Evolutionary conservation across 2,113 vertebrate species (phyloP), one percentile per base, ranked within the genome.

Genomic region (Callaeas wilsoni): DNA sequence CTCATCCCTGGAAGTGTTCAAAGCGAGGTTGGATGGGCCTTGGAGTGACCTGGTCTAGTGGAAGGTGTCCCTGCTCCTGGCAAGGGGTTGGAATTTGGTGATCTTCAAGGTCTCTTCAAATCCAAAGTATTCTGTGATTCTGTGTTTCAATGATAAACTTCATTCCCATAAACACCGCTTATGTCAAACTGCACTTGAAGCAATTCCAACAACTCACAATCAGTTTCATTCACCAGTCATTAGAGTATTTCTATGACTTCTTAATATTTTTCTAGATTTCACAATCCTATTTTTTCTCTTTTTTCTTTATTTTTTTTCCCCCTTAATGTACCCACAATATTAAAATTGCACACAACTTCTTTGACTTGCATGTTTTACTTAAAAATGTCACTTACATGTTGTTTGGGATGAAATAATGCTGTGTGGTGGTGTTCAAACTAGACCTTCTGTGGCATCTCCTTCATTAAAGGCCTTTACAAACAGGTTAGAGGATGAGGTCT

Each of bases 391-490:
- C 22, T 74, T 67, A 3, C 32, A 6, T 26, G 11, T 50, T 62
- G 26, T 9, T 88, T 27, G 33, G 8, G 39, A 47, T 59, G 55
- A 83, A 68, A 83, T 22, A 50, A 86, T 13, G 19, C 14, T 35
- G 12, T 80, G 42, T 77, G 71, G 55, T 74, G 63, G 32, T 73
- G 75, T 47, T 93, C 55, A 74, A 27, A 33, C n/a, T 6, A 73
- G 57, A 62, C 71, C 57, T 93, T 94, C 89, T 57, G 42, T 47
- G 79, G 67, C 55, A 74, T 37, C 71, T 87, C 64, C 73, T 83
- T 94, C 91, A 93, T 89, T 93, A 95, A 70, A 75, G 68, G 23
- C 47, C 50, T 33, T 77, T 42, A 33, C 64, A 77, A 80, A 81
- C 55, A 78, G 47, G 83, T 93, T 77, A 29, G 76, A 77, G 71